Base-by-base conservation (phyloP, 2,797 vertebrate species). In the Borostomias antarcticus region DNA sequence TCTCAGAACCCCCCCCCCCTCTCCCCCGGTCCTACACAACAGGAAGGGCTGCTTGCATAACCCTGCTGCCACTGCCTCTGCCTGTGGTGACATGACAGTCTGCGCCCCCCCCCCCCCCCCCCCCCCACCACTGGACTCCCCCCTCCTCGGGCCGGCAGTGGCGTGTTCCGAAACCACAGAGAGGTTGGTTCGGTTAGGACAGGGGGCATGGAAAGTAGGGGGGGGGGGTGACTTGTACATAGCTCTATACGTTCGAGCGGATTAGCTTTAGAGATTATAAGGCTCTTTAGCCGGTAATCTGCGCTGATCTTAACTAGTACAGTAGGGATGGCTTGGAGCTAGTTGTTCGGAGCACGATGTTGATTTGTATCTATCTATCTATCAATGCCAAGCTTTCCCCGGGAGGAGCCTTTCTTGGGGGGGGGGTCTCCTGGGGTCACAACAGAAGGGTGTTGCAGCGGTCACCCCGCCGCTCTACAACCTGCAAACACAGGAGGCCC, bases 11-110 rank as follows among this genome's bases (percentile, higher is more conserved):
- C 47, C 60, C 60, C 61, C 57, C 64, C 58, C 54, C 58, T 29
- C 64, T 60, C 83, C 79, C 72, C 63, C 76, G 29, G 73, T 81
- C 80, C 78, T 79, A 69, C 80, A 82, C 72, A 80, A 88, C 86
- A 92, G 88, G 90, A 92, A 90, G 85, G 68, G 73, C 70, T 73
- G 72, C 86, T 92, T 93, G 88, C 86, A 81, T 89, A 92, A 92
- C 60, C n/a, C 57, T 66, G 68, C 69, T 53, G 50, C 17, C 59
- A 61, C 66, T 73, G 58, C 65, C 62, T 82, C 69, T 81, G 73
- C 35, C 17, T 11, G 21, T 70, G 62, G 45, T 61, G 70, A 71
- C 64, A 35, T 70, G 51, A 72, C 72, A 77, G 17, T 51, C 35
- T 9, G 26, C 15, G 15, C 5, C 7, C 25, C 51, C 56, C 63